Conservation (phyloP, 2,888 invertebrate genomes). For the Aspidiotus destructor region DNA sequence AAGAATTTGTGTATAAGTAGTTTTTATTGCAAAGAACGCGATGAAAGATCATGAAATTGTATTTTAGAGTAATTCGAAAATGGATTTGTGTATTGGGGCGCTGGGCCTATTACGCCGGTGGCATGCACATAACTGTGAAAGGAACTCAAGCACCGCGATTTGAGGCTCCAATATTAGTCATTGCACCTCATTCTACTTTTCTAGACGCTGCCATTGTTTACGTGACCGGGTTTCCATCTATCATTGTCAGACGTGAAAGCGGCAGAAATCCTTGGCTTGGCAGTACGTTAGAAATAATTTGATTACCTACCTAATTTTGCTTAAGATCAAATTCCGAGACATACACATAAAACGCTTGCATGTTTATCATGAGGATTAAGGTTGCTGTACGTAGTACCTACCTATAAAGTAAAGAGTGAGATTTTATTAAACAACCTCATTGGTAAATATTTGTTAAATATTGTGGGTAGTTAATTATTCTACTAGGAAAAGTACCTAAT, state of each 20-base stretch:
- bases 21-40: background rate
- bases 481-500: too few species aligned
- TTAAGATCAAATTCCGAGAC: background rate
- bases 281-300: conserved; percentile 55
- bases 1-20: conserved; percentile 16
- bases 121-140: conserved; percentile 65
- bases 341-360: too few species aligned
- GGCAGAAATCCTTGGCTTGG: conserved; percentile 72
- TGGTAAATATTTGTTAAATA: too few species aligned
- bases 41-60: conserved; percentile 19
- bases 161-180: conserved; percentile 76
- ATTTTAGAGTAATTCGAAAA: conserved; percentile 43
- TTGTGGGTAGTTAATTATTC: too few species aligned
- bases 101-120: conserved; percentile 63
- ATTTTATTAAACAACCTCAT: too few species aligned
- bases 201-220: conserved; percentile 78
- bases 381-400: too few species aligned
- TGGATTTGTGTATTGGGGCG: conserved; percentile 64
- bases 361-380: too few species aligned
- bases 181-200: conserved; percentile 82
- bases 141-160: conserved; percentile 63
- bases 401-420: too few species aligned
- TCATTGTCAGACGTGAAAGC: conserved; percentile 72
- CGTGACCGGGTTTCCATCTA: conserved; percentile 69
- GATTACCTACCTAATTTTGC: background rate